These are phyloP conservation scores for Nyleta sp. DNA, from an alignment of 2,888 invertebrate genomes.

Conservation along the genomic window DNA sequence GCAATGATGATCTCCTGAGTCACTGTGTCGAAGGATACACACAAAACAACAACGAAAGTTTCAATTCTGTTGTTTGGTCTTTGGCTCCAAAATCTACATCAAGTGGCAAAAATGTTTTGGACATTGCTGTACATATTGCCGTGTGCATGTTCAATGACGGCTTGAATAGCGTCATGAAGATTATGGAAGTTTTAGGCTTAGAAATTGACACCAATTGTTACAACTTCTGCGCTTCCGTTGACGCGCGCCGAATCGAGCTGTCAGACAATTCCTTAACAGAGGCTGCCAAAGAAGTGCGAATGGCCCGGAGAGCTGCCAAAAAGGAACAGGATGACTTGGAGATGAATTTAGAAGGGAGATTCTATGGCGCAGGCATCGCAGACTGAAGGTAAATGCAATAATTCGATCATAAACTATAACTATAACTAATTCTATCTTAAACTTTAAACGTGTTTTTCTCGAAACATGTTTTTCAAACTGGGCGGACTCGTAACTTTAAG, in stretches of 20 bases:
- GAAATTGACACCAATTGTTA: neutral
- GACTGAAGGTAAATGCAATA: slow-evolving; percentile 19
- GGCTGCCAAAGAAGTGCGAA: slow-evolving; percentile 24
- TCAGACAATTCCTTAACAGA: neutral
- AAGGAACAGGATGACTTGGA: slow-evolving; percentile 10
- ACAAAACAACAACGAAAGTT: slow-evolving; percentile 59
- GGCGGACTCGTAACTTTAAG: neutral
- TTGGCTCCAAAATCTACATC: slow-evolving; percentile 55
- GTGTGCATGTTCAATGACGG: slow-evolving; percentile 48
- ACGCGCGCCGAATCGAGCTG: neutral
- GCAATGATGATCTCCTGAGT: slow-evolving; percentile 47
- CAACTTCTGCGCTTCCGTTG: neutral
- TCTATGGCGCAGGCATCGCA: slow-evolving; percentile 28
- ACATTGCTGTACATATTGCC: slow-evolving; percentile 43
- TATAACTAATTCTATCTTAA: too few relatives aligned
- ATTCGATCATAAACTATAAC: neutral
- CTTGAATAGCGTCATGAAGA: slow-evolving; percentile 8
- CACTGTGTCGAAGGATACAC: slow-evolving; percentile 51
- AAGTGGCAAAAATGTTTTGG: slow-evolving; percentile 44
- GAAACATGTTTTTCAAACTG: slow-evolving; percentile 6
- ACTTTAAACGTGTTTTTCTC: slow-evolving; percentile 35
- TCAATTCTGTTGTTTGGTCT: slow-evolving; percentile 55
- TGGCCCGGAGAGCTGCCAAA: slow-evolving; percentile 11
- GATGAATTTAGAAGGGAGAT: slow-evolving; percentile 17
- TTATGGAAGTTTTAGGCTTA: neutral